Percentiles rank a stretch among this genome's conserved stretches.
These are phyloP conservation scores for Ectemnius continuus DNA, from an alignment of 2,888 invertebrate species.

Conservation along the genomic window DNA sequence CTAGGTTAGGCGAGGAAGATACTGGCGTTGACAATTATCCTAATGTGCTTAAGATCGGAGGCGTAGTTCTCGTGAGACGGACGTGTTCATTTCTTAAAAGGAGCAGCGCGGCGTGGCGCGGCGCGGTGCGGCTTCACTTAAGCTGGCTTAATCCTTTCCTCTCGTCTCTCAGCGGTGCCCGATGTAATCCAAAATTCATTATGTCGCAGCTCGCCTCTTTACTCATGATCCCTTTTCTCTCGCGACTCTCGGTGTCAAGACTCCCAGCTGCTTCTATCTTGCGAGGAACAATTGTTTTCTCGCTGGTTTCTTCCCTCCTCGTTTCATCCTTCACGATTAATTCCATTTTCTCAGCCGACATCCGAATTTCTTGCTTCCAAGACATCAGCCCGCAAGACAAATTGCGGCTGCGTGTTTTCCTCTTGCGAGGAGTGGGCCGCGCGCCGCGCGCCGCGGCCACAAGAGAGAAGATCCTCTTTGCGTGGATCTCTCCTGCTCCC, in stretches of 20 bases:
- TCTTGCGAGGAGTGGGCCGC: neutral
- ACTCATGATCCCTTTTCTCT: no score
- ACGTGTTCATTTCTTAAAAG: constrained; percentile 47
- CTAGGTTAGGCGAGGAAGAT: neutral
- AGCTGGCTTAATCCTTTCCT: constrained; percentile 43
- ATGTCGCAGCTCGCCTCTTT: neutral
- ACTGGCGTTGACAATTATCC: constrained; percentile 34
- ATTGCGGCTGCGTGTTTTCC: neutral
- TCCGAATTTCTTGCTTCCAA: no score
- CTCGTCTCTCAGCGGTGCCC: constrained; percentile 19
- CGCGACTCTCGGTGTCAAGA: no score
- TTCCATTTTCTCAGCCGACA: constrained; percentile 2
- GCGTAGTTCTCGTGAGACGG: neutral
- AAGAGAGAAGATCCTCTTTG: no score
- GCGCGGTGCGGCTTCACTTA: constrained; percentile 25
- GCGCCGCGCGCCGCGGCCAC: no score
- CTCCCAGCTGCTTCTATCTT: no score
- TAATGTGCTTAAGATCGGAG: constrained; percentile 31
- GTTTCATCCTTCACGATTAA: constrained; percentile 16
- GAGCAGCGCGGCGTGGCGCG: constrained; percentile 25
- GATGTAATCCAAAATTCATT: constrained; percentile 44
- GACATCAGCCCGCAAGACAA: neutral
- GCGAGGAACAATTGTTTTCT: no score
- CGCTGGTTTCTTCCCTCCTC: neutral
- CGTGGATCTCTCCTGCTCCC: no score